Percentiles rank a stretch among this genome's conserved stretches.
Conservation (phyloP, 1,140 invertebrate species). For the Palaemon carinicauda region DNA sequence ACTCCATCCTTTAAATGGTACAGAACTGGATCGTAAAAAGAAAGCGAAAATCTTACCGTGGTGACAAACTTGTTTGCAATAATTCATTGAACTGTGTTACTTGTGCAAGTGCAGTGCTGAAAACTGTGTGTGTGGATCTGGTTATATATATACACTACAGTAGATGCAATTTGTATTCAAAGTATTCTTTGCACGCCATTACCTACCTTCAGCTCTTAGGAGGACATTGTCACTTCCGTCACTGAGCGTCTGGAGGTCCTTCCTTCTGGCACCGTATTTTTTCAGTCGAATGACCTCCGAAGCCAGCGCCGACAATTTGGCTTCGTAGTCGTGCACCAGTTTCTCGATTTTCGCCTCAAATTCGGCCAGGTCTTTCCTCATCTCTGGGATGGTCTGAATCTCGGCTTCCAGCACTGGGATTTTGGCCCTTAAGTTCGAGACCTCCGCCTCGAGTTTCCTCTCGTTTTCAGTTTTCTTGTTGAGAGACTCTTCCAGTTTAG, state of each 20-base stretch:
- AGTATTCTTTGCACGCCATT: too few species aligned
- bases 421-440: constrained; percentile 10
- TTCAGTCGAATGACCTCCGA: constrained; percentile 42
- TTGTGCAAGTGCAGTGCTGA: too few species aligned
- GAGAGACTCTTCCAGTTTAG: constrained; percentile 11
- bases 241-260: constrained; percentile 30
- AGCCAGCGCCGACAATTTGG: constrained; percentile 36
- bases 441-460: constrained; percentile 17
- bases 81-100: too few species aligned
- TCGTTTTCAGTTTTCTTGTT: constrained; percentile 12
- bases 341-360: constrained; percentile 48
- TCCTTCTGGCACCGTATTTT: constrained; percentile 20
- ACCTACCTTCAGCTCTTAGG: background rate
- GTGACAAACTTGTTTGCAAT: too few species aligned
- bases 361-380: constrained; percentile 35
- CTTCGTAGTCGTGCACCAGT: constrained; percentile 47
- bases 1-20: too few species aligned
- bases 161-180: too few species aligned
- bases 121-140: too few species aligned
- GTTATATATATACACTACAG: too few species aligned
- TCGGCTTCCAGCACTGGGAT: constrained; percentile 36
- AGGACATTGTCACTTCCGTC: constrained; percentile 19
- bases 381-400: constrained; percentile 45
- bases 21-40: too few species aligned
- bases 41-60: too few species aligned